phyloP scores from a whole-genome alignment of 2,113 vertebrate genomes.

The Arothron firmamentum region DNA sequence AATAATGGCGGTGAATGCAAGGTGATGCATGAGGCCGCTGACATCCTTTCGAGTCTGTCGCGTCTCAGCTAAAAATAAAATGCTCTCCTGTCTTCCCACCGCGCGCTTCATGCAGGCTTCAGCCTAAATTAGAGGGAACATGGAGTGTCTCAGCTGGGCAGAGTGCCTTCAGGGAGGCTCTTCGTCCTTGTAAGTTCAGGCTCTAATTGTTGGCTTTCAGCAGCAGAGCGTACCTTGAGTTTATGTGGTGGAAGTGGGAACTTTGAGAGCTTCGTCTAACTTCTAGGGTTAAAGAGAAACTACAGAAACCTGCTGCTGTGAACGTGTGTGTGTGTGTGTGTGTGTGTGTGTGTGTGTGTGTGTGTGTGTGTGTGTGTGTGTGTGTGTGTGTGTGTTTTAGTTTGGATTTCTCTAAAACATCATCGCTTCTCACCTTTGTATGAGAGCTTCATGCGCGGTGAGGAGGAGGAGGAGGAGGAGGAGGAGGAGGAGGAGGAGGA shows the following conservation, averaged over 20 bases:
- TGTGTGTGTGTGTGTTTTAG: conserved; percentile 11
- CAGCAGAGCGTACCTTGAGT: conserved; percentile 47
- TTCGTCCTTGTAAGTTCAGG: conserved; percentile 42
- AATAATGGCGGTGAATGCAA: background rate
- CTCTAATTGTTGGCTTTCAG: conserved; percentile 44
- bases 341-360: conserved; percentile 23
- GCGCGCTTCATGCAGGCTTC: conserved; percentile 13
- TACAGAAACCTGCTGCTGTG: conserved; percentile 28
- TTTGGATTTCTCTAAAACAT: background rate
- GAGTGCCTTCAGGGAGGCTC: conserved; percentile 25
- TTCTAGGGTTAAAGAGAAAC: conserved; percentile 28
- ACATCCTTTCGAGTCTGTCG: conserved; percentile 2
- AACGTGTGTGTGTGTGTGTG: conserved; percentile 19
- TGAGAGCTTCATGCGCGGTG: conserved; percentile 74
- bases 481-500: conserved; percentile 43
- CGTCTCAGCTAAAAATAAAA: conserved; percentile 8
- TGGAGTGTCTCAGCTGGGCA: conserved; percentile 22
- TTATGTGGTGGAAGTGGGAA: conserved; percentile 49
- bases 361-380: conserved; percentile 12
- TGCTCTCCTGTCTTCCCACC: background rate
- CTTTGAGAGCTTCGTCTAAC: conserved; percentile 28
- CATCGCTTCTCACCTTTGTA: conserved; percentile 69
- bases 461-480: conserved; percentile 48
- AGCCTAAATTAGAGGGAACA: conserved; percentile 26
- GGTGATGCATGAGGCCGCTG: background rate